Percentiles rank a stretch among this genome's conserved stretches.
phyloP scores from a whole-genome alignment of 2,888 invertebrate genomes.

The Glaucopsyche alexis region DNA sequence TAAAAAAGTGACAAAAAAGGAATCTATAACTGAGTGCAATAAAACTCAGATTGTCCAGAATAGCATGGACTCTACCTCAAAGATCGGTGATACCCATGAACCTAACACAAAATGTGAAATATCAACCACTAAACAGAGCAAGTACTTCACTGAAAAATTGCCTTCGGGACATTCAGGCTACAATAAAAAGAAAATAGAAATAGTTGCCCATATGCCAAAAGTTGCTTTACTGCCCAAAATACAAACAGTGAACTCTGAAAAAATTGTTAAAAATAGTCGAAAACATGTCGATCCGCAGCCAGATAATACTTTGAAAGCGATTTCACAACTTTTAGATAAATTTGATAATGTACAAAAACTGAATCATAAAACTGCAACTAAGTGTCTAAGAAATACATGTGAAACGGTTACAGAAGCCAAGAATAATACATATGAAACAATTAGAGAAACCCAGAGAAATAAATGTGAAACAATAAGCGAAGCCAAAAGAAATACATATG shows the following conservation, averaged over 20 bases:
- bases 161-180: constrained; percentile 41
- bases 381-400: constrained; percentile 48
- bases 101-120: background rate
- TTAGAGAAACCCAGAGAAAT: background rate
- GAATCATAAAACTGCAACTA: constrained; percentile 44
- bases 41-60: constrained; percentile 18
- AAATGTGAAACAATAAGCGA: background rate
- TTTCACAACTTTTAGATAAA: constrained; percentile 65
- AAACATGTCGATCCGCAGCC: constrained; percentile 46
- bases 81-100: background rate
- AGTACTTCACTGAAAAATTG: background rate
- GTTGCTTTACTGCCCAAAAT: constrained; percentile 59
- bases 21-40: constrained; percentile 31
- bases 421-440: background rate
- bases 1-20: constrained; percentile 40
- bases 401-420: constrained; percentile 38
- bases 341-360: constrained; percentile 62
- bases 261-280: constrained; percentile 49
- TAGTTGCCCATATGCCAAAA: constrained; percentile 51
- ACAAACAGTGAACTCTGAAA: constrained; percentile 45
- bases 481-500: background rate
- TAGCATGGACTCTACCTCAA: background rate
- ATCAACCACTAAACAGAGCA: background rate
- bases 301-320: constrained; percentile 65
- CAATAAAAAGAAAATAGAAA: constrained; percentile 38